phyloP scores from a whole-genome alignment of 1,140 invertebrate genomes.

The Coenobita brevimanus region DNA sequence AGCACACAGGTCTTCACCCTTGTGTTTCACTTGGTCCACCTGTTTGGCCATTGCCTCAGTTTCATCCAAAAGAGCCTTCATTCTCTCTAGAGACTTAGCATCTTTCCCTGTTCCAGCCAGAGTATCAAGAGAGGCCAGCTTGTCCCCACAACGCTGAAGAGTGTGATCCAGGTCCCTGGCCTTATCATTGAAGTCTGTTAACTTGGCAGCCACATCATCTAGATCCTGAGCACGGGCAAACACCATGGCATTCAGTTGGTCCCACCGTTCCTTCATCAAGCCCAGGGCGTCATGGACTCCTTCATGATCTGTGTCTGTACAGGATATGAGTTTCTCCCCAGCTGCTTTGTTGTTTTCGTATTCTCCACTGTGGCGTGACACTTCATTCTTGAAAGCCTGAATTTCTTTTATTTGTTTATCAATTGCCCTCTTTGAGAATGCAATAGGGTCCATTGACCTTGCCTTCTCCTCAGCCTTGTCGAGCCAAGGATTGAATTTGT shows the following conservation, averaged over 20 bases:
- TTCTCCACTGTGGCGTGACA: slow-evolving; percentile 92
- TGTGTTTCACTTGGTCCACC: slow-evolving; percentile 80
- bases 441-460: slow-evolving; percentile 83
- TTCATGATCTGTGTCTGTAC: slow-evolving; percentile 93
- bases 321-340: slow-evolving; percentile 86
- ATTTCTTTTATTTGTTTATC: slow-evolving; percentile 92
- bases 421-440: slow-evolving; percentile 87
- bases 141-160: slow-evolving; percentile 90
- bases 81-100: slow-evolving; percentile 86
- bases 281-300: slow-evolving; percentile 87
- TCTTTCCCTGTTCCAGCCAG: slow-evolving; percentile 85
- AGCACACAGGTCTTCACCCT: slow-evolving; percentile 84
- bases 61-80: slow-evolving; percentile 85
- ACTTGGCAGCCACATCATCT: slow-evolving; percentile 87
- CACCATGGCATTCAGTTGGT: slow-evolving; percentile 84
- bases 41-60: slow-evolving; percentile 84
- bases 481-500: slow-evolving; percentile 91
- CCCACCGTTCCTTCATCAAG: slow-evolving; percentile 90
- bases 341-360: slow-evolving; percentile 89
- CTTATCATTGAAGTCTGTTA: slow-evolving; percentile 90
- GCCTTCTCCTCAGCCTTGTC: slow-evolving; percentile 89
- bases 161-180: slow-evolving; percentile 86
- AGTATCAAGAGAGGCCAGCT: slow-evolving; percentile 85
- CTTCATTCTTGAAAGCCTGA: slow-evolving; percentile 91
- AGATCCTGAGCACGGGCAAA: slow-evolving; percentile 82